Evolutionary conservation across 2,888 invertebrate species (phyloP), one percentile per base, ranked within the genome.

Genomic region (Germaria angustata): DNA sequence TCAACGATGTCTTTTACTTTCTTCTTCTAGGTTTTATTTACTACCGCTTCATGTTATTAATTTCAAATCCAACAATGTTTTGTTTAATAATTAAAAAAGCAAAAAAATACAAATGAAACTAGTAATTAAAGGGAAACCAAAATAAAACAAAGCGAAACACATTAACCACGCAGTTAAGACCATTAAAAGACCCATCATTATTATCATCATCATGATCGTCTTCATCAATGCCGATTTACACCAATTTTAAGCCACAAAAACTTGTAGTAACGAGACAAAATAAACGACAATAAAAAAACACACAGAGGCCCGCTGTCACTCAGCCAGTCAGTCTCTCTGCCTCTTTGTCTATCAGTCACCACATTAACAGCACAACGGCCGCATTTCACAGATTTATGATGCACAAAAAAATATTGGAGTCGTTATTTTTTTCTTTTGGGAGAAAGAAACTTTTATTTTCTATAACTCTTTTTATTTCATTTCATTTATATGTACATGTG

Each of bases 1-100:
- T 22, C 61, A 24, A 8, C n/a, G 1, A 32, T 51, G 9, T 34
- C 44, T 20, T 15, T n/a, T 20, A 51, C 55, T 46, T n/a, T 39
- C 2, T 53, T 34, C 13, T 51, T 39, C 15, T 61, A 15, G 24
- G 13, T 36, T 44, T 41, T 28, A 51, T 44, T 65, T 44, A 41
- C 66, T 72, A 36, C 15, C 51, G 53, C 22, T 57, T 51, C 17
- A 15, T 46, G 77, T 81, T 81, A 77, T 77, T 72, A 63, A 77
- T 78, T 78, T 77, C 63, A 73, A 81, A 81, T 63, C 55, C 78
- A 81, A 61, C 65, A 69, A 78, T 28, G 28, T 63, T 66, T 59
- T 39, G 46, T 63, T 78, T 63, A 68, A 78, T 73, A 72, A 17
- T 7, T 15, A 55, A 49, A 15, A 59, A 22, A 68, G 13, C 9